Evolutionary conservation across 2,888 invertebrate species (phyloP), one percentile per base, ranked within the genome.

Genomic region (Mylabris sibirica): DNA sequence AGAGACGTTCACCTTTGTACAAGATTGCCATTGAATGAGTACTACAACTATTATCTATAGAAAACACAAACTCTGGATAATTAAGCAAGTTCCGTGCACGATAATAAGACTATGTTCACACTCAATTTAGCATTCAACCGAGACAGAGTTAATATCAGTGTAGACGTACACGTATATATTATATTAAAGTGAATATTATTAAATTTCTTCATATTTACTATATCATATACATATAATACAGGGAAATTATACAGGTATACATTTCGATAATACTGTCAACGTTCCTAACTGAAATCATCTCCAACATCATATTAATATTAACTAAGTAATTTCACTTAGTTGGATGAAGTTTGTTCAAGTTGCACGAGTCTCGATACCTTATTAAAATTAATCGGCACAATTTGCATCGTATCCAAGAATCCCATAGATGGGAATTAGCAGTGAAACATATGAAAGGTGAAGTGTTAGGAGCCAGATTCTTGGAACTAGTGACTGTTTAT

Each of bases 361-460:
- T 53, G 22, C 22, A 53, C 11, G 4, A 22, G 9, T 53, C 49
- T 53, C 22, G 49, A 53, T 53, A 53, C 11, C 20, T 53, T 53
- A 53, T 53, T 53, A 53, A 53, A 53, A 53, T 53, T 53, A 53
- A 53, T 53, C 20, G 20, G 22, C 49, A 22, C 49, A 22, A 22
- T 53, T 53, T 53, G 49, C 49, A 53, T 53, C 49, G 49, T 53
- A 53, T 22, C 20, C 11, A 22, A 53, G 22, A 22, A 22, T 53
- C 20, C 22, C 11, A 53, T 3, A 53, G 22, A 8, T 53, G 9
- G 11, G 9, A 53, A 22, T 53, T 53, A 44, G 2, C 14, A 41
- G 4, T 53, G 5, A 9, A 22, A 53, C 49, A 53, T 11, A 22
- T 53, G 49, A 53, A 53, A 53, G 20, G 22, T 11, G n/a, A 44